Evolutionary conservation across 2,113 vertebrate species (phyloP).

Genomic region (Grammomys surdaster): DNA sequence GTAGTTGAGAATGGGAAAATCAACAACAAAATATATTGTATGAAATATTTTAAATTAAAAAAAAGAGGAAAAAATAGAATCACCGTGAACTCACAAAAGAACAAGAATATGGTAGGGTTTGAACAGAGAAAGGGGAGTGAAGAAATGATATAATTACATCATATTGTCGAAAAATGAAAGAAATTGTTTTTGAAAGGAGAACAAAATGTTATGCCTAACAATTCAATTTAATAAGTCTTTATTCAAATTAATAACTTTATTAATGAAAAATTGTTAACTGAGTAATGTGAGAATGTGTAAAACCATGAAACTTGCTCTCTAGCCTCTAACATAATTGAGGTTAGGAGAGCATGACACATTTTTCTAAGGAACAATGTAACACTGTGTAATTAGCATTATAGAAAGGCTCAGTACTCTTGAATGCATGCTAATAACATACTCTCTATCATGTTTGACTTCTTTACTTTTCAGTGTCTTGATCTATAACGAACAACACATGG

Average conservation of each 20-base stretch:
- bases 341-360: neutral
- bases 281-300: slow-evolving; percentile 21
- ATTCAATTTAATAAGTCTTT: slow-evolving; percentile 32
- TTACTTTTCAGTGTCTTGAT: neutral
- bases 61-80: too few species aligned
- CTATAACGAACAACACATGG: neutral
- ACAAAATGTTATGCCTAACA: neutral
- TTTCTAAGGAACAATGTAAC: neutral
- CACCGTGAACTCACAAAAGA: neutral
- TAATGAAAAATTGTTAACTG: slow-evolving; percentile 6
- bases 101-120: neutral
- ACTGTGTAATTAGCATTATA: neutral
- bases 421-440: neutral
- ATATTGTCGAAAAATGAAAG: neutral
- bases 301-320: neutral
- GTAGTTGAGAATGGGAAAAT: neutral
- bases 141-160: neutral
- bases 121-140: neutral
- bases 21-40: neutral
- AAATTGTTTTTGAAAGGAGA: neutral
- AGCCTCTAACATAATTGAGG: neutral
- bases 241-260: neutral
- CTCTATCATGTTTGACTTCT: slow-evolving; percentile 26
- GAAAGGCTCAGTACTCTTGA: slow-evolving; percentile 7
- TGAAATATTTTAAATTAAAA: neutral